Base-by-base conservation (phyloP, 2,797 vertebrate genomes). In the Pangasius djambal region DNA sequence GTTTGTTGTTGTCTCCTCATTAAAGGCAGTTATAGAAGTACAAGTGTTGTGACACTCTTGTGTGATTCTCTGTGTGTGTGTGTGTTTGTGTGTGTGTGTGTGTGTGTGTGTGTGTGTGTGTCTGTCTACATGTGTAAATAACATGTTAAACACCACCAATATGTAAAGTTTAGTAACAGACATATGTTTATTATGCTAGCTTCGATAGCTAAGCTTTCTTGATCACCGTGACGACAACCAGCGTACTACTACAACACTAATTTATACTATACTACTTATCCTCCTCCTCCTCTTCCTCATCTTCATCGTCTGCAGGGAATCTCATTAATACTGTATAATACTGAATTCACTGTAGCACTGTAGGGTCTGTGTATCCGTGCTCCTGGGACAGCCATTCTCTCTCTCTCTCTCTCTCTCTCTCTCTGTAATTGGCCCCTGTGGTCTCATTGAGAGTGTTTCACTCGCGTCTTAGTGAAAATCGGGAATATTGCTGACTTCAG, bases 401-500 rank as follows among this genome's bases (percentile, higher is more conserved):
- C 22, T 12, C 25, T 18, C 37, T 63, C 9, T 70, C 44, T n/a
- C 77, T 55, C 77, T 31, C n/a, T 57, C 52, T 79, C 77, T 65
- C n/a, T 65, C 2, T 83, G 37, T 83, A 83, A 83, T 65, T 83
- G 81, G 34, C 37, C 81, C 81, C 81, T 28, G 81, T 83, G 59
- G 59, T 83, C 57, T 63, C 34, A 65, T 83, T 83, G 81, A 44
- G 59, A 37, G 59, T 63, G 37, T 48, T 81, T 52, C 8, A 1
- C 16, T 20, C 15, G 18, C 3, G 13, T 83, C 81, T 63, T 25
- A 2, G 81, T 83, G n/a, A 65, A 83, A 83, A 65, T 40, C 37
- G 6, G 57, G 59, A 44, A n/a, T 83, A 44, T 83, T 83, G 81
- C 81, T 83, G 81, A 83, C 59, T 83, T 83, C 40, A 65, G 81